Evolutionary conservation across 2,113 vertebrate genomes (phyloP), one percentile per base, ranked within the genome.

Genomic region (Sceloporus tristichus): DNA sequence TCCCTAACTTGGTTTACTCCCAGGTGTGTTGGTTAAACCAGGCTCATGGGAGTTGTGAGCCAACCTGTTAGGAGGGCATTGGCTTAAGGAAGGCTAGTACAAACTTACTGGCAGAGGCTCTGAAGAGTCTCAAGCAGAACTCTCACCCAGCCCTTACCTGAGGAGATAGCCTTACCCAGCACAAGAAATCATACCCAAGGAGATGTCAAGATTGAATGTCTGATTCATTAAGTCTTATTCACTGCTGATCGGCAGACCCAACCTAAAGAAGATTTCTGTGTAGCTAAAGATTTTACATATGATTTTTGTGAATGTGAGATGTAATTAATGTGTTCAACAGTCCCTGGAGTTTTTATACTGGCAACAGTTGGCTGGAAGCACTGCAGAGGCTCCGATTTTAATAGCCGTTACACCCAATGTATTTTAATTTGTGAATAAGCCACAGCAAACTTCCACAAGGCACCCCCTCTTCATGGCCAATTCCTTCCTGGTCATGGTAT

Each of bases 401-500:
- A 11, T 14, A 74, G 53, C 18, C 18, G 34, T 19, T 53, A 18
- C 5, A 21, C 29, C 38, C 40, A 27, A 27, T 13, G 10, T 68
- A 38, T 21, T 27, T 40, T 40, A 8, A 18, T 59, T 38, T 84
- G 70, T n/a, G 23, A 40, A 10, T 1, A 2, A 65, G 38, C 4
- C 18, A 11, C 38, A 77, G 10, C 38, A 19, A 62, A 8, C 5
- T 38, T 16, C 8, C 1, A 13, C 1, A 19, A 0, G 18, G n/a
- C 2, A 23, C 21, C 0, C 0, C 27, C 9, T 71, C 54, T 88
- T 70, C 0, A 76, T 40, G 54, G 4, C 0, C 0, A 88, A 38
- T 85, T 40, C 66, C 80, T 77, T 27, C n/a, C 75, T 29, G 73
- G 78, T 29, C 0, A 14, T 29, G 27, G 79, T 84, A 76, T 40